These are phyloP conservation scores for Tribolium castaneum DNA, from an alignment of 1,140 invertebrate genomes.

Conservation along the genomic window DNA sequence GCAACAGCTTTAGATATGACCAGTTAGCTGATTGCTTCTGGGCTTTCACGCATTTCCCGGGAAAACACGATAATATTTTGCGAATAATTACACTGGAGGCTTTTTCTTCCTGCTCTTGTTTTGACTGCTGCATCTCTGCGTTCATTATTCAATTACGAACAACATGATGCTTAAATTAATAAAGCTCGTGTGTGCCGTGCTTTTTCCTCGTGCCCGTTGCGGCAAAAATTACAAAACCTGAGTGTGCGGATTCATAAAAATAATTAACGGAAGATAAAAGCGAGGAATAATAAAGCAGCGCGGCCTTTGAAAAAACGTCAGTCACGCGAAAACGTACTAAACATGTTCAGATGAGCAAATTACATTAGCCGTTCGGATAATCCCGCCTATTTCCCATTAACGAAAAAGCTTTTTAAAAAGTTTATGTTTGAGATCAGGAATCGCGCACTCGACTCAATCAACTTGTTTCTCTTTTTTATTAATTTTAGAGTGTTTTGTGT, in stretches of 20 bases:
- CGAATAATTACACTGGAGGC: conserved; percentile 9
- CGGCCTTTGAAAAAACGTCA: conserved; percentile 58
- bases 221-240: conserved; percentile 24
- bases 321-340: conserved; percentile 62
- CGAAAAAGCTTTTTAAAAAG: conserved; percentile 60
- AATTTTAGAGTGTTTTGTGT: conserved; percentile 32
- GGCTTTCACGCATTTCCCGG: conserved; percentile 21
- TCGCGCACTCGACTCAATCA: conserved; percentile 48
- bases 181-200: conserved; percentile 37
- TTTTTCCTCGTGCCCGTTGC: not conserved
- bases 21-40: conserved; percentile 12
- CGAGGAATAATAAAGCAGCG: conserved; percentile 58
- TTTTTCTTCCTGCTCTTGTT: conserved; percentile 10
- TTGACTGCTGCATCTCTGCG: conserved; percentile 6
- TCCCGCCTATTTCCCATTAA: conserved; percentile 62
- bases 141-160: conserved; percentile 20
- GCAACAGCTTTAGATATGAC: conserved; percentile 51
- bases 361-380: conserved; percentile 61
- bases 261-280: conserved; percentile 61
- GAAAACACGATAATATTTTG: conserved; percentile 22
- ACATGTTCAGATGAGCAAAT: conserved; percentile 62
- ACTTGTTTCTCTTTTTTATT: conserved; percentile 44
- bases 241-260: conserved; percentile 58
- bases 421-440: conserved; percentile 53
- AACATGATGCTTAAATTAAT: conserved; percentile 41